Evolutionary conservation across 2,888 invertebrate genomes (phyloP), one percentile per base, ranked within the genome.

Genomic region (Rhamphomyia laevipes): DNA sequence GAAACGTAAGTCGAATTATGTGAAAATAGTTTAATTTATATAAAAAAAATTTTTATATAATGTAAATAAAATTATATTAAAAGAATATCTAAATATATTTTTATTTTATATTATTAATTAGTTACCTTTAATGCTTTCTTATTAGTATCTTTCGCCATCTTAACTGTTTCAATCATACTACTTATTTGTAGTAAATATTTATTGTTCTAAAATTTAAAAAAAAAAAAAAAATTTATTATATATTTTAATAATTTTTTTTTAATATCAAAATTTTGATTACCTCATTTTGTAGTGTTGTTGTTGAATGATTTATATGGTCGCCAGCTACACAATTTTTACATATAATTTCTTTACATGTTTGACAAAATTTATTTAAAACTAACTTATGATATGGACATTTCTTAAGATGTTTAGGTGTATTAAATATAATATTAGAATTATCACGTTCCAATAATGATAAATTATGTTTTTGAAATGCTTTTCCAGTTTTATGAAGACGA

Each of bases 401-500:
- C 2, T 27, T 45, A 12, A 33, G 40, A 11, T 17, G 4, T 53
- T 49, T 11, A 12, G 49, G 4, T 59, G 61, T 53, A 61, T 41
- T 3, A 41, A 43, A 16, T 56, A 55, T 17, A 49, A 15, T 27
- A 35, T 4, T 53, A 27, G 42, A 2, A 47, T 48, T 47, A 31
- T 52, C 42, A 46, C 48, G 46, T 9, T 57, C 54, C 11, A 56
- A 43, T 33, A 54, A 30, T 1, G 52, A 27, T 41, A 58, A 9
- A 12, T 44, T 35, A 49, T 69, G 68, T 13, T 51, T 53, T 52
- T 64, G 59, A 4, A 69, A 57, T 2, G 63, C 63, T 53, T 61
- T 63, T 27, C 65, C 64, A 31, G 60, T 56, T 13, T 55, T 56
- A 51, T 69, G 68, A 0, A 68, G 59, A 2, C 47, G 51, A 0